A percentile compares a stretch with the other conserved stretches of the same genome.
Evolutionary conservation across 2,888 invertebrate species (phyloP).

Genomic region (Drosophila borborema): DNA sequence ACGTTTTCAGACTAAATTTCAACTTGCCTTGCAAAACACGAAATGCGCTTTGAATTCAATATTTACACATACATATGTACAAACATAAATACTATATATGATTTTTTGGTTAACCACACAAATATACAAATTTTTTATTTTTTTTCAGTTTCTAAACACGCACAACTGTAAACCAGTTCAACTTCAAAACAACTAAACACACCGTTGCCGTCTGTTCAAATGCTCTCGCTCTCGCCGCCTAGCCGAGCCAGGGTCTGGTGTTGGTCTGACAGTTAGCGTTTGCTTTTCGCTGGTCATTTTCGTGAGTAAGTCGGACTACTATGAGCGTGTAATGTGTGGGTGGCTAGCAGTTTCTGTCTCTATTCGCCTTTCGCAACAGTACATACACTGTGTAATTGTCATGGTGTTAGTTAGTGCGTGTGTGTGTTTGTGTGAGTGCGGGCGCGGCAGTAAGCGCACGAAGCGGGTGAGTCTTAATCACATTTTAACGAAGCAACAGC

Average conservation of each 20-base stretch:
- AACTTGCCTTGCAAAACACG: constrained; percentile 47
- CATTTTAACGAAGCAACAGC: constrained; percentile 67
- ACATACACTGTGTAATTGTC: neutral
- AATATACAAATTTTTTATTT: constrained; percentile 24
- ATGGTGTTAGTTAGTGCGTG: constrained; percentile 7
- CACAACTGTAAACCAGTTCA: constrained; percentile 81
- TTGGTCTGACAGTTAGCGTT: constrained; percentile 46
- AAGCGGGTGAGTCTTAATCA: constrained; percentile 75
- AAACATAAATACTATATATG: neutral
- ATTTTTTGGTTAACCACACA: constrained; percentile 31
- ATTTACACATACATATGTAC: constrained; percentile 20
- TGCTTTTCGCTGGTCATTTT: constrained; percentile 73
- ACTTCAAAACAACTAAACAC: constrained; percentile 80
- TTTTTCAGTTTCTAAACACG: constrained; percentile 59
- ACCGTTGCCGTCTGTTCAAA: constrained; percentile 35
- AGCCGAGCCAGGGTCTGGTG: constrained; percentile 7
- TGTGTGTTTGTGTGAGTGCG: constrained; percentile 22
- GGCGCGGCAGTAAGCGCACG: constrained; percentile 53
- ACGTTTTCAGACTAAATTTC: constrained; percentile 18
- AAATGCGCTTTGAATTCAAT: constrained; percentile 38
- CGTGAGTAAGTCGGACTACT: constrained; percentile 54
- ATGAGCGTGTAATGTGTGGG: constrained; percentile 35
- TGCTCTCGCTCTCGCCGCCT: constrained; percentile 15
- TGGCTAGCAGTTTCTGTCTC: constrained; percentile 24
- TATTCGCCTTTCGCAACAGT: constrained; percentile 28